Evolutionary conservation across 2,888 invertebrate genomes (phyloP).

Genomic region (Eremobia ochroleuca): DNA sequence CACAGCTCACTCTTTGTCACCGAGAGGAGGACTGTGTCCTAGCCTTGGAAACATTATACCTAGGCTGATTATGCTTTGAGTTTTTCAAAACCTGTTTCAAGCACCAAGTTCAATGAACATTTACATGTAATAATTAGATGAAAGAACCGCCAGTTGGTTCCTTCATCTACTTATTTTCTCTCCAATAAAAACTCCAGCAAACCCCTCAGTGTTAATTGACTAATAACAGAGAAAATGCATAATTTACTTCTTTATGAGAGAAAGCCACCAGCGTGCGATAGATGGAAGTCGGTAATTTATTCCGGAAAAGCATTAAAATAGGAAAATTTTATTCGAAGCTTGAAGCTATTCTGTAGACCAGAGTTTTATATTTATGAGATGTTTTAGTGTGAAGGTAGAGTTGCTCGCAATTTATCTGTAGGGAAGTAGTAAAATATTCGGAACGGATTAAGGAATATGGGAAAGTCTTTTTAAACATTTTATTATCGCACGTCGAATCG

Average conservation of each 20-base stretch:
- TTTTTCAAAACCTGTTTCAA: neutral
- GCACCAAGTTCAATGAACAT: neutral
- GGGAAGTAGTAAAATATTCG: neutral
- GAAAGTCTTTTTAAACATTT: neutral
- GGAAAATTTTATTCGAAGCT: conserved; percentile 69
- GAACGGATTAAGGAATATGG: too few relatives aligned
- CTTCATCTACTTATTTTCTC: neutral
- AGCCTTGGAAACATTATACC: neutral
- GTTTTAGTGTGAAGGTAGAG: conserved; percentile 25
- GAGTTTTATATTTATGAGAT: conserved; percentile 38
- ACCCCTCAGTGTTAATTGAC: conserved; percentile 67
- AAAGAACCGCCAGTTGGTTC: neutral
- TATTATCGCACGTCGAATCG: too few relatives aligned
- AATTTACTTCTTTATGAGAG: conserved; percentile 79
- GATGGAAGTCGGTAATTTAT: conserved; percentile 71
- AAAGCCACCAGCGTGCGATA: conserved; percentile 67
- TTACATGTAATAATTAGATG: neutral
- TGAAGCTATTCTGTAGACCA: conserved; percentile 29
- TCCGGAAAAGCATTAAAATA: conserved; percentile 60
- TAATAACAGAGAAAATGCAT: conserved; percentile 77
- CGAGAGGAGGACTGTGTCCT: neutral
- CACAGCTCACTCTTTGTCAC: too few relatives aligned
- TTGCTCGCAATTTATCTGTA: neutral
- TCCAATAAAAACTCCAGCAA: conserved; percentile 39
- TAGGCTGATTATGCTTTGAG: neutral